Evolutionary conservation across 2,888 invertebrate species (phyloP), one percentile per base, ranked within the genome.

Genomic region (Dusona sp.): DNA sequence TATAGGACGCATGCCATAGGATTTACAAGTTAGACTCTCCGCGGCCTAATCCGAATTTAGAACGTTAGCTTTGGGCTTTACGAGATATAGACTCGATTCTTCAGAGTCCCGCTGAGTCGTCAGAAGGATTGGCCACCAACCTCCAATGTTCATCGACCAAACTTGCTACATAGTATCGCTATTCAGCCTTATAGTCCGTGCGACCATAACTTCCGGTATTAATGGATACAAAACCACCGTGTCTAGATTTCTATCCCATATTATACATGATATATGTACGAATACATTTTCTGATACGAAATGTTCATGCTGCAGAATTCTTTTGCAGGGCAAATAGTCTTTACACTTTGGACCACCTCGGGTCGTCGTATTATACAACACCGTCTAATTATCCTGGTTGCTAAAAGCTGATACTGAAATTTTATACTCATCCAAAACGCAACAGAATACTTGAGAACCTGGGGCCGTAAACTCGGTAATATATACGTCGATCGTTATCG

Each of bases 41-140:
- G 64, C 65, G 70, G 81, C 74, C 74, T 85, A 87, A 88, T 88
- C 87, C 88, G 81, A 88, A 87, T 83, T 88, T 85, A 85, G 85
- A 87, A 80, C 82, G 83, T 75, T 67, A 74, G 78, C 57, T 57
- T 38, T 61, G 36, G 78, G 80, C 83, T 87, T 87, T 80, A 70
- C 83, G 80, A 67, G 51, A 85, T 77, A 75, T 8, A 57, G 48
- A 65, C 65, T 83, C 73, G 73, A 86, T 84, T 82, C 68, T 29
- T 54, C 54, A 38, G 78, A 68, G 45, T 54, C 73, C 61, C 85
- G 72, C 70, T 48, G 65, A 82, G 70, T 57, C 75, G 45, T 48
- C 67, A 79, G 61, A 16, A 75, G 70, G 54, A 75, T 75, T 79
- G 67, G 54, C 73, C 64, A 25, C 75, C 42, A 48, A 13, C 57